A percentile compares a stretch with the other conserved stretches of the same genome.
phyloP scores from a whole-genome alignment of 2,113 vertebrate species.

The Xyliphius kryptos region DNA sequence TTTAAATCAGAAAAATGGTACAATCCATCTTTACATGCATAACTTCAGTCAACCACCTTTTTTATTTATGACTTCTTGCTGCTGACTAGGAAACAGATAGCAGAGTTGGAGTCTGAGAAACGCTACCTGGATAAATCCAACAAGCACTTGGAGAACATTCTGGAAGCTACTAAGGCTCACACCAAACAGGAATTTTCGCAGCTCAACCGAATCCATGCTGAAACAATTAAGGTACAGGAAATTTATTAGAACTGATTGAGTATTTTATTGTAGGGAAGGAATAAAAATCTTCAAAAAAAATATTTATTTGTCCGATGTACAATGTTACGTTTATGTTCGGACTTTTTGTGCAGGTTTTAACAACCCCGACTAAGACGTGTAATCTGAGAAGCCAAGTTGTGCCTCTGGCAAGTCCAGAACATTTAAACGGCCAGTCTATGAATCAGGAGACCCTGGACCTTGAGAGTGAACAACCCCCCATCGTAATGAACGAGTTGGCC shows the following conservation, averaged over 20 bases:
- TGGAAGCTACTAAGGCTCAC: conserved; percentile 84
- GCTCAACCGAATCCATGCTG: conserved; percentile 82
- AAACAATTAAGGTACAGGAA: conserved; percentile 94
- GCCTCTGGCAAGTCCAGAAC: conserved; percentile 72
- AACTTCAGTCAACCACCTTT: neutral
- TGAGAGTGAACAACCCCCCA: conserved; percentile 72
- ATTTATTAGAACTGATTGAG: too few species aligned
- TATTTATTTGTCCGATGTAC: too few species aligned
- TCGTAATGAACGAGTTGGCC: conserved; percentile 81
- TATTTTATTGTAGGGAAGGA: too few species aligned
- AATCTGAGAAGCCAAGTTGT: conserved; percentile 72
- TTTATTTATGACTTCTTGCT: neutral
- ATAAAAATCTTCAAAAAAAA: too few species aligned
- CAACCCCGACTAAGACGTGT: conserved; percentile 82
- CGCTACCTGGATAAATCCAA: conserved; percentile 86
- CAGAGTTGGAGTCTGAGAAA: conserved; percentile 84
- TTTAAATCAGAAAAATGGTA: neutral
- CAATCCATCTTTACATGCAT: neutral
- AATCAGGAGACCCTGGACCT: conserved; percentile 58
- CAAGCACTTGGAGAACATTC: conserved; percentile 85
- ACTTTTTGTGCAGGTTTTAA: conserved; percentile 71
- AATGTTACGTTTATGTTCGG: too few species aligned
- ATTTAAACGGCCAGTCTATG: conserved; percentile 45
- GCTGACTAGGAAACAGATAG: conserved; percentile 73
- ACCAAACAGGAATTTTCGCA: conserved; percentile 83